Evolutionary conservation across 2,888 invertebrate genomes (phyloP).

Genomic region (Cephus pygmeus): DNA sequence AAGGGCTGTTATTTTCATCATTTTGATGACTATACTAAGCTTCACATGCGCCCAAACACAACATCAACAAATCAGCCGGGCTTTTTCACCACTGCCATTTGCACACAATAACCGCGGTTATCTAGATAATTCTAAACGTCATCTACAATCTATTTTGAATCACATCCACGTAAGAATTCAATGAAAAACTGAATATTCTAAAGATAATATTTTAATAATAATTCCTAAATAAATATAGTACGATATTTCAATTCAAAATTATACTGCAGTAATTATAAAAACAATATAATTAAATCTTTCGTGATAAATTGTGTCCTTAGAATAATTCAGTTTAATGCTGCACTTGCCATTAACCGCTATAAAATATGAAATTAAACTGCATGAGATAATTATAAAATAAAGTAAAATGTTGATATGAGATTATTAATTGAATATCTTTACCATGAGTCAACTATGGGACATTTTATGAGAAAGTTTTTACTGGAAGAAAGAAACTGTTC

Average conservation of each 20-base stretch:
- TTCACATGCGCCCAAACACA: conserved; percentile 11
- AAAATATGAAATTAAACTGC: neutral
- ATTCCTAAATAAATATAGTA: neutral
- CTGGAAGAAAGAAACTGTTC: neutral
- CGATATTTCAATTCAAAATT: neutral
- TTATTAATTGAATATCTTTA: neutral
- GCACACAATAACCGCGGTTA: neutral
- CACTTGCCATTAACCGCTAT: neutral
- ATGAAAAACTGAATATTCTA: neutral
- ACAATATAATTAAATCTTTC: neutral
- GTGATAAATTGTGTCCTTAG: neutral
- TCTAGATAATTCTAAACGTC: conserved; percentile 1
- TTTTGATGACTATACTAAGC: conserved; percentile 46
- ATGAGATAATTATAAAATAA: neutral
- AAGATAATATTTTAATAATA: neutral
- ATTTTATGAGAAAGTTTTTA: neutral
- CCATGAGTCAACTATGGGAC: neutral
- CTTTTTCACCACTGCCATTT: conserved; percentile 17
- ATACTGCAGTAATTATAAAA: neutral
- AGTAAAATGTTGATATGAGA: neutral
- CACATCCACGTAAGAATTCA: neutral
- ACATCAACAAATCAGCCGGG: conserved; percentile 28
- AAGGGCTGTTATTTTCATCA: conserved; percentile 76
- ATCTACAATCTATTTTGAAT: neutral
- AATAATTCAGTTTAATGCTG: neutral